Percentiles rank a stretch among this genome's conserved stretches.
phyloP scores from a whole-genome alignment of 2,113 vertebrate species.

The Syrrhaptes paradoxus region DNA sequence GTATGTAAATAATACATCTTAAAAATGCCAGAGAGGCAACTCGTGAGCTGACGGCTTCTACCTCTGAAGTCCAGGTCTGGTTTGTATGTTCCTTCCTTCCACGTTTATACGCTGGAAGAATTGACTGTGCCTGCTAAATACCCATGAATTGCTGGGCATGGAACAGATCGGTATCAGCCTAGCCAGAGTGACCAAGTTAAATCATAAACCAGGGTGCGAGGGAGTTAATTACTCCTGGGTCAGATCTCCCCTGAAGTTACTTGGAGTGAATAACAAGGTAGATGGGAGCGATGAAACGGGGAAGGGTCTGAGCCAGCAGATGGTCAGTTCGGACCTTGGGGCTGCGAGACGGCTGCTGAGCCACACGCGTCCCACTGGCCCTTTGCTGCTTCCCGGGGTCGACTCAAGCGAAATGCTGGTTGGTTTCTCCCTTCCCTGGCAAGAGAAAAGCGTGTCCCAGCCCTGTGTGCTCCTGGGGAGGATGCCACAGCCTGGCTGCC shows the following conservation, averaged over 20 bases:
- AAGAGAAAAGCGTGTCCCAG: background rate
- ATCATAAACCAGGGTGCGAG: background rate
- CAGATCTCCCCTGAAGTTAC: background rate
- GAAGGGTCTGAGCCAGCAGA: background rate
- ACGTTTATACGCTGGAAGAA: background rate
- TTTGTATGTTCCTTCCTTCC: background rate
- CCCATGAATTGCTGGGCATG: background rate
- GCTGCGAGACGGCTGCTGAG: background rate
- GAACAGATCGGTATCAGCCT: background rate
- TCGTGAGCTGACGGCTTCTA: background rate
- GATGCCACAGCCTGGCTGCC: background rate
- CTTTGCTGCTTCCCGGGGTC: background rate
- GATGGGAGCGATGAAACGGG: rapidly evolving
- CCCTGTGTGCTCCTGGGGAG: rapidly evolving
- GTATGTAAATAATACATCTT: background rate
- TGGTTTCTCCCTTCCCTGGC: background rate
- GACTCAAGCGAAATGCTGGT: rapidly evolving
- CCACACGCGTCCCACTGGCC: rapidly evolving
- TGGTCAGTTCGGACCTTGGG: rapidly evolving
- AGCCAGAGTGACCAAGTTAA: background rate
- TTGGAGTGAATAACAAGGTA: background rate
- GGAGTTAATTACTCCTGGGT: background rate
- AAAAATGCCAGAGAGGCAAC: background rate
- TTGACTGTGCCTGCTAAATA: background rate
- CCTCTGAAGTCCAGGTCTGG: background rate